phyloP scores from a whole-genome alignment of 23 tunicate species.

The Trididemnum nubilum region DNA sequence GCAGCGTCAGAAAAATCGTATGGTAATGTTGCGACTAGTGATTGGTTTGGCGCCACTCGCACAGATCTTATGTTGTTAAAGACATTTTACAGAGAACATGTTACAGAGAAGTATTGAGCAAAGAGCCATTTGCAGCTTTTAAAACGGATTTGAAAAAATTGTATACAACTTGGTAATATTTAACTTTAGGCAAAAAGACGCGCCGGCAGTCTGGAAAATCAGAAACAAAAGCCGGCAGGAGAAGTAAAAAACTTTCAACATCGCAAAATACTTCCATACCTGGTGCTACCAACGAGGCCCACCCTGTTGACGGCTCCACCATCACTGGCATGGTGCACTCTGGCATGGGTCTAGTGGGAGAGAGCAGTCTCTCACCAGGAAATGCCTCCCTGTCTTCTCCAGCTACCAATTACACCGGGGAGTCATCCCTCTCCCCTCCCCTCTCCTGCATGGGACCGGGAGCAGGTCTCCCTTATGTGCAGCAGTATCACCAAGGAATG shows the following conservation, averaged over 20 bases:
- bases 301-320: slow-evolving; percentile 28
- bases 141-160: no score
- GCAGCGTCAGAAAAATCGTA: no score
- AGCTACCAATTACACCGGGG: slow-evolving; percentile 63
- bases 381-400: slow-evolving; percentile 74
- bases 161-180: no score
- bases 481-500: slow-evolving; percentile 9
- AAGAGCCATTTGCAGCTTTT: no score
- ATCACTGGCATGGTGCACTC: slow-evolving; percentile 40
- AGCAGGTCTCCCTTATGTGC: slow-evolving; percentile 13
- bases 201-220: slow-evolving; percentile 46
- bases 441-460: slow-evolving; percentile 28
- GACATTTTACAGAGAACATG: no score
- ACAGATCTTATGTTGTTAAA: no score
- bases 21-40: no score
- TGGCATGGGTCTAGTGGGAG: slow-evolving; percentile 28
- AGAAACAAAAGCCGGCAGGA: slow-evolving; percentile 57
- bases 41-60: no score
- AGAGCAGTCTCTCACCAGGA: slow-evolving; percentile 66
- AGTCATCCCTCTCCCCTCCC: slow-evolving; percentile 70
- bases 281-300: slow-evolving; percentile 15
- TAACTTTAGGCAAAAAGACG: not conserved
- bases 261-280: slow-evolving; percentile 26
- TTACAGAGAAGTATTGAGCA: no score
- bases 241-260: slow-evolving; percentile 51